Evolutionary conservation across 2,113 vertebrate species (phyloP), one percentile per base, ranked within the genome.

Genomic region (Asarcornis scutulata): DNA sequence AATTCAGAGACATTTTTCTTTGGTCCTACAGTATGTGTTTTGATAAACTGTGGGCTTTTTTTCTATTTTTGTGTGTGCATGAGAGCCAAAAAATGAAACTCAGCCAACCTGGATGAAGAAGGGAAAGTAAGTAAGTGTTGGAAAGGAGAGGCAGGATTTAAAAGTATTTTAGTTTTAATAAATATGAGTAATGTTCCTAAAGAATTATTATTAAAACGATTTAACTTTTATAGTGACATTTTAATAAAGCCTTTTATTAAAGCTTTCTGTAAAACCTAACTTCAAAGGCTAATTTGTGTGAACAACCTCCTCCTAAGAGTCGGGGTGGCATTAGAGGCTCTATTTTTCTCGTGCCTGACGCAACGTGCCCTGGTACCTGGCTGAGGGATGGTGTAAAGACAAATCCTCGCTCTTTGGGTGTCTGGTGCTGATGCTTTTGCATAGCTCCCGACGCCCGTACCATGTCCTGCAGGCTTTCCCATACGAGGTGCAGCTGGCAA

Each of bases 191-290:
- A 84, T 68, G 42, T 32, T 46, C 18, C n/a, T 81, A 23, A 94
- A 44, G 44, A 75, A 59, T 81, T 60, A 50, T 22, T 50, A 93
- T 86, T 79, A 44, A 84, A 66, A 25, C 31, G 9, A 58, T 81
- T 93, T 82, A 18, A 21, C 52, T 90, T 92, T 12, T 14, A 32
- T 15, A 53, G 81, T 12, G 29, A 40, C 42, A 23, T 63, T 63
- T 78, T 60, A 95, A 76, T 89, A 60, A 96, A 87, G 38, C 31
- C n/a, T 94, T 94, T 71, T 63, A 96, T 69, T 94, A 58, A 95
- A 91, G 83, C 86, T 90, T 66, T 79, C 50, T 86, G 66, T 86
- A 55, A 84, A 79, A 58, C 38, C 22, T 31, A 17, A 86, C 92
- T 95, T 95, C 93, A 97, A 95, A 96, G 92, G 86, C 62, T 84